Evolutionary conservation across 1,140 invertebrate species (phyloP).

Genomic region (Stegodyphus dumicola): DNA sequence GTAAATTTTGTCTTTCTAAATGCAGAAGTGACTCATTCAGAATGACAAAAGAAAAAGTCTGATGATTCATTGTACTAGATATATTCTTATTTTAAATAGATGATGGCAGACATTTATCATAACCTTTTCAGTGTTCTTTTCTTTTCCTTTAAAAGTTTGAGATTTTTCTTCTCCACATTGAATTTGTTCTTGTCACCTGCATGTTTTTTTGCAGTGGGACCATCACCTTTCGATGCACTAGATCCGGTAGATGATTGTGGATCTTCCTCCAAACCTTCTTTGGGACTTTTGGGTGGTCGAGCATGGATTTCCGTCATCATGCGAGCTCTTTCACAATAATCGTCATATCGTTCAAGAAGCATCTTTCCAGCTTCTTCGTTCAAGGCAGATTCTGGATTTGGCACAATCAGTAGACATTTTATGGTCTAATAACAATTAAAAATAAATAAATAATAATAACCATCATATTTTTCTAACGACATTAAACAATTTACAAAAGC

Average conservation of each 20-base stretch:
- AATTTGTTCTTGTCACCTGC: slow-evolving; percentile 81
- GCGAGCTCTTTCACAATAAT: slow-evolving; percentile 88
- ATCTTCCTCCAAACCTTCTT: slow-evolving; percentile 51
- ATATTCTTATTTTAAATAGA: slow-evolving; percentile 17
- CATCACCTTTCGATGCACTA: slow-evolving; percentile 71
- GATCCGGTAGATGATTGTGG: slow-evolving; percentile 67
- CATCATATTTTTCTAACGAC: too few species aligned
- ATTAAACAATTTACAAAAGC: too few species aligned
- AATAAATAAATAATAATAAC: not conserved
- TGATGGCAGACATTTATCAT: slow-evolving; percentile 72
- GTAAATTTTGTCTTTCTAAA: slow-evolving; percentile 41
- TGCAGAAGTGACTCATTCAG: slow-evolving; percentile 15
- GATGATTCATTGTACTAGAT: slow-evolving; percentile 46
- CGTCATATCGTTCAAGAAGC: slow-evolving; percentile 89
- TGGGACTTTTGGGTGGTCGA: slow-evolving; percentile 70
- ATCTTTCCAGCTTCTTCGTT: slow-evolving; percentile 95
- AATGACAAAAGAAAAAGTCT: slow-evolving; percentile 26
- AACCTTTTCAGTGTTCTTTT: slow-evolving; percentile 88
- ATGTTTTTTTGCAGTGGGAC: slow-evolving; percentile 85
- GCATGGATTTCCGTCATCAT: slow-evolving; percentile 97
- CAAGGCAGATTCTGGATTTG: slow-evolving; percentile 93
- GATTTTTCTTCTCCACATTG: slow-evolving; percentile 76
- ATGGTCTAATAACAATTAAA: slow-evolving; percentile 76
- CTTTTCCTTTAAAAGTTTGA: slow-evolving; percentile 84
- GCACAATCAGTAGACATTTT: slow-evolving; percentile 92